Base-by-base conservation (phyloP, 2,113 vertebrate genomes). In the Cyrtonyx montezumae region DNA sequence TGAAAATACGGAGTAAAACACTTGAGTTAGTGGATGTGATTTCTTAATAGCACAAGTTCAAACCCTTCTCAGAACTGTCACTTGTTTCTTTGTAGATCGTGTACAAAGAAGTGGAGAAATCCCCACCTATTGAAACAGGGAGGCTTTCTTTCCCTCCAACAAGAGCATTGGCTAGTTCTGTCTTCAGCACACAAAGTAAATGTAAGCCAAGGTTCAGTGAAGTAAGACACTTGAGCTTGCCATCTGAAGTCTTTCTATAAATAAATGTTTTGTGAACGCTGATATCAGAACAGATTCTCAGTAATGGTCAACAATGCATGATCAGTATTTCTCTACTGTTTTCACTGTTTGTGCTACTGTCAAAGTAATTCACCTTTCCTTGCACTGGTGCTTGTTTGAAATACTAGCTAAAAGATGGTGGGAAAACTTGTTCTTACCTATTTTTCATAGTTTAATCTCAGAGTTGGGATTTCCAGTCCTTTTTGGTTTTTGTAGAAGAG, bases 31-130 rank as follows among this genome's bases (percentile, higher is more conserved):
- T 86, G 77, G 69, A 34, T 88, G 80, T 65, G 78, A 3, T 45
- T 77, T 84, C 62, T 26, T 81, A 55, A 55, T 11, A 84, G 43
- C 46, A 83, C 34, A 1, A 42, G 40, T 68, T 83, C 68, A 78
- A 26, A 62, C 42, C 70, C 61, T 82, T 89, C 56, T 79, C 87
- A 77, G 66, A 76, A 51, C 73, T 94, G 16, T 88, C 67, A 12
- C 82, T 94, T 91, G 74, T 92, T 95, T 88, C 93, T 95, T 96
- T 96, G 30, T 84, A 99, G 99, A 97, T 99, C 79, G 98, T 99
- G 23, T 99, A 99, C 90, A 99, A 98, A 95, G 99, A 99, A 95
- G 97, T 98, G 8, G 98, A 99, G 97, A 98, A 97, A 96, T 97
- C 96, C 51, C 94, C 98, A 14, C 90, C 94, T 37, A 91, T 97